A percentile compares a stretch with the other conserved stretches of the same genome.
phyloP scores from a whole-genome alignment of 2,113 vertebrate species.

The Brienomyrus longianalis region DNA sequence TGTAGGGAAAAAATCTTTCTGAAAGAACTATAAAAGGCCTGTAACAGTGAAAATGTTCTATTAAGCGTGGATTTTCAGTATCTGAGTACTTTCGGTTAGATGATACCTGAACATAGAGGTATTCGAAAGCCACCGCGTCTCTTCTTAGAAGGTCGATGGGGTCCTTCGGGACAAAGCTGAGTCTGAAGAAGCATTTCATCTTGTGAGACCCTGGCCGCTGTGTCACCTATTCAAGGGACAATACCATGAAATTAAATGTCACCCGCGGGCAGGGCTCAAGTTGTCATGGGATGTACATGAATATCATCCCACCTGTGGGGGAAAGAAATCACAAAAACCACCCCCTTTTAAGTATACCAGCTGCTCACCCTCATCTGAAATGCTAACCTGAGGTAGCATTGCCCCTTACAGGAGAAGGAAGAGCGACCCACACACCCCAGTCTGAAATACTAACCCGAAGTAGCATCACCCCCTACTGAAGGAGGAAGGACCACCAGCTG shows the following conservation, averaged over 20 bases:
- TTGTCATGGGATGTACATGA: background rate
- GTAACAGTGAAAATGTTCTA: background rate
- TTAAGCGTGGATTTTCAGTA: background rate
- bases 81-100: background rate
- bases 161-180: slow-evolving; percentile 93
- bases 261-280: background rate
- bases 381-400: background rate
- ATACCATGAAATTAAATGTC: background rate
- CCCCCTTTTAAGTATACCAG: background rate
- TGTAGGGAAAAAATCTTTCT: background rate
- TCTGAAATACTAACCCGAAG: background rate
- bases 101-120: slow-evolving; percentile 89
- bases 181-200: slow-evolving; percentile 94
- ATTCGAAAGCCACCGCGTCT: slow-evolving; percentile 92
- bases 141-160: slow-evolving; percentile 88
- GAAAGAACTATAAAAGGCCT: background rate
- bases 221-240: slow-evolving; percentile 70
- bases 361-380: background rate
- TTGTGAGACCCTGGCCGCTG: slow-evolving; percentile 86
- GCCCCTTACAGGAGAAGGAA: background rate
- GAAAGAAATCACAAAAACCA: background rate
- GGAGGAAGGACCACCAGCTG: background rate
- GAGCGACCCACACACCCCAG: background rate
- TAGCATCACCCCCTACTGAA: background rate
- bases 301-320: background rate